phyloP scores from a whole-genome alignment of 1,140 invertebrate genomes.

The Drosophila kanapiae region DNA sequence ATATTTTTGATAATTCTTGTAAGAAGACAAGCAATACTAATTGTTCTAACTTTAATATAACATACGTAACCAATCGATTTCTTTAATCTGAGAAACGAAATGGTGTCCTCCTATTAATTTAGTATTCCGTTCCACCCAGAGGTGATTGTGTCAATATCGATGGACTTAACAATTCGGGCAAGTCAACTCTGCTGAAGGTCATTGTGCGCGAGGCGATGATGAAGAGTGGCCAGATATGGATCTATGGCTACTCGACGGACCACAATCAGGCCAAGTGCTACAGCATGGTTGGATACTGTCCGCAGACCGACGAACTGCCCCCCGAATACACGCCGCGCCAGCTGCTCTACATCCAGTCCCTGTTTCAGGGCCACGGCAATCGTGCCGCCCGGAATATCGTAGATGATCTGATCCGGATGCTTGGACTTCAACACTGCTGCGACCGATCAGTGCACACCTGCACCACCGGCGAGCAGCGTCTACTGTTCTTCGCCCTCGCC shows the following conservation, averaged over 20 bases:
- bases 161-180: slow-evolving; percentile 57
- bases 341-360: slow-evolving; percentile 29
- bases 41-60: too few relatives aligned
- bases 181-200: slow-evolving; percentile 47
- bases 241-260: slow-evolving; percentile 29
- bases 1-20: too few relatives aligned
- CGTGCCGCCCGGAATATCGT: background rate
- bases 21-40: too few relatives aligned
- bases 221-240: slow-evolving; percentile 44
- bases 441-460: slow-evolving; percentile 20
- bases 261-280: slow-evolving; percentile 23
- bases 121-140: slow-evolving; percentile 6
- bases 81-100: too few relatives aligned
- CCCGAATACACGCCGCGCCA: slow-evolving; percentile 48
- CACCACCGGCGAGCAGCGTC: slow-evolving; percentile 95
- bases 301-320: slow-evolving; percentile 36
- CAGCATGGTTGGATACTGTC: slow-evolving; percentile 53
- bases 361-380: slow-evolving; percentile 28
- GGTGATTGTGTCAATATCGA: slow-evolving; percentile 52
- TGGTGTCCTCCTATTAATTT: too few relatives aligned
- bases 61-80: too few relatives aligned
- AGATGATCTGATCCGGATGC: slow-evolving; percentile 35
- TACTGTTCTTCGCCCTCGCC: slow-evolving; percentile 95
- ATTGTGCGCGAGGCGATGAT: slow-evolving; percentile 32
- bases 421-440: slow-evolving; percentile 44